Evolutionary conservation across 2,113 vertebrate genomes (phyloP), one percentile per base, ranked within the genome.

Genomic region (Nothocercus julius): DNA sequence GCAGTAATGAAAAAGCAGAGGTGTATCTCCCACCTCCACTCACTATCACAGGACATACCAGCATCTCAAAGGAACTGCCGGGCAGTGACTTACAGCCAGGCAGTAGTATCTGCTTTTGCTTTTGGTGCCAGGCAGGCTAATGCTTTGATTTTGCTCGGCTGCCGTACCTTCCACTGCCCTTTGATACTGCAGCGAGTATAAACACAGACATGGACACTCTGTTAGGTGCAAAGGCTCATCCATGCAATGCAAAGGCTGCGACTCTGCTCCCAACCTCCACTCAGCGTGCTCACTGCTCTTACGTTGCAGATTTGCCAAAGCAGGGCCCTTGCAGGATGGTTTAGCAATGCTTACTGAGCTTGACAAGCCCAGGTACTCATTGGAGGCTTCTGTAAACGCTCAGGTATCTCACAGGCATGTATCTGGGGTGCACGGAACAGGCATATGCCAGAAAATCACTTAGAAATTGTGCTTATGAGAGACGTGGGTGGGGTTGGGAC

Each of bases 341-440:
- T 88, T 17, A 63, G 42, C 62, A 62, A 54, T 0, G 6, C 42
- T 69, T 32, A 25, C 0, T 3, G 70, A 90, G 51, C 45, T 63
- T 12, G 2, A n/a, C 14, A 54, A 58, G 40, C 44, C 62, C 81
- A 5, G 2, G 14, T 54, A n/a, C 19, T 47, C 69, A 16, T 30
- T 76, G n/a, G 70, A 54, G 30, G 24, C 11, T 68, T 51, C 64
- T 59, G 3, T 63, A 72, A 73, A 34, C 30, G n/a, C 21, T 21
- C 20, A 0, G 0, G 21, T 40, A 77, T 17, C 22, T 59, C 58
- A 0, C 0, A 79, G 32, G 25, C 24, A 24, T 0, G 2, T 1
- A 0, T 13, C 27, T 82, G 51, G 21, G 70, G 3, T 0, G 34
- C 76, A 42, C 5, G 4, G 38, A 2, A 4, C 42, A 82, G 49